These are phyloP conservation scores for Amblyteles armatorius DNA, from an alignment of 2,888 invertebrate genomes.

Conservation along the genomic window DNA sequence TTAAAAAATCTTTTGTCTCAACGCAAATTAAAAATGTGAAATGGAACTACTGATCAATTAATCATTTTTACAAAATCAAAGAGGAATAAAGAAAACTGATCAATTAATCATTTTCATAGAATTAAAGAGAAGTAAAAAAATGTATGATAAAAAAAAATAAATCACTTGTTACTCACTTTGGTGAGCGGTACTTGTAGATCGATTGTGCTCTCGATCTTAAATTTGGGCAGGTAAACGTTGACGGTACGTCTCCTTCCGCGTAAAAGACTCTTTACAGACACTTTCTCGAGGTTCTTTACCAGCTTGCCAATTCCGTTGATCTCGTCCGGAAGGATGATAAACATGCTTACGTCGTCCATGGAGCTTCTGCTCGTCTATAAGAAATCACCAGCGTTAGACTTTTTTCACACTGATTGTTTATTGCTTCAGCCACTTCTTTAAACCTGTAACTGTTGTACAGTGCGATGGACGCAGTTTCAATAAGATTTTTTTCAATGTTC, in stretches of 20 bases:
- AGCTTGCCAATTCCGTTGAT: constrained; percentile 88
- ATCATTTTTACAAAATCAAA: background rate
- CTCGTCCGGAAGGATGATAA: constrained; percentile 90
- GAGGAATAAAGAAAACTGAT: too few relatives aligned
- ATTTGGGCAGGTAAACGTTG: constrained; percentile 90
- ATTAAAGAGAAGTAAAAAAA: background rate
- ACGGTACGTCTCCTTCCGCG: constrained; percentile 86
- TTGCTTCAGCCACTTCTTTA: background rate
- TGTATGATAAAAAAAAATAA: background rate
- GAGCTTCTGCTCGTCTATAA: constrained; percentile 86
- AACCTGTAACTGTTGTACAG: background rate
- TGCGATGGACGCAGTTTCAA: background rate
- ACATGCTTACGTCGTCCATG: constrained; percentile 89
- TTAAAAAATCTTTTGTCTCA: background rate
- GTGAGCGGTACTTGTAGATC: constrained; percentile 87
- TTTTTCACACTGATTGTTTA: background rate
- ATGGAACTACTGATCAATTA: background rate
- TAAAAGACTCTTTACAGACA: constrained; percentile 86
- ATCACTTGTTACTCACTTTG: constrained; percentile 86
- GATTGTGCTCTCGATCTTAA: constrained; percentile 92
- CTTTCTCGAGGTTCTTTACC: constrained; percentile 87
- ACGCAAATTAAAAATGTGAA: background rate
- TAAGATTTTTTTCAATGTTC: background rate
- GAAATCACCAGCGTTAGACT: background rate
- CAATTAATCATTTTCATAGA: background rate